phyloP scores from a whole-genome alignment of 1,140 invertebrate species.

The Pseudomyrmex dendroicus region DNA sequence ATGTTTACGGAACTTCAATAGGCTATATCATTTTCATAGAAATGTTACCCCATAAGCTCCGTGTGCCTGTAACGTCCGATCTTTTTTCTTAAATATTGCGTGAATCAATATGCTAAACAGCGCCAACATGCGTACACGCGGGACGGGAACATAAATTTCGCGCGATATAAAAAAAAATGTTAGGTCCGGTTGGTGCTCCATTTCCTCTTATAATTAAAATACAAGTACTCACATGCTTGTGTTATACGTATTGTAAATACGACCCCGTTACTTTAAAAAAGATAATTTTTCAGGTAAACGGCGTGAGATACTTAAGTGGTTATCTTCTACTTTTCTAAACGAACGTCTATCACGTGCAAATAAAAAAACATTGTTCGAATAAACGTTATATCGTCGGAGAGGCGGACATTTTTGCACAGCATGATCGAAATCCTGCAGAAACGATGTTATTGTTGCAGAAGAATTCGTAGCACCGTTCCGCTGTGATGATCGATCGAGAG shows the following conservation, averaged over 20 bases:
- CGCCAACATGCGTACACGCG: neutral
- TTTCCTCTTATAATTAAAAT: constrained; percentile 45
- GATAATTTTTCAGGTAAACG: neutral
- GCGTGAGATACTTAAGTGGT: constrained; percentile 44
- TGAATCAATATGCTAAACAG: constrained; percentile 35
- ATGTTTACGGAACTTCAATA: neutral
- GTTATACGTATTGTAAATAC: constrained; percentile 11
- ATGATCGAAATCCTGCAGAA: constrained; percentile 64
- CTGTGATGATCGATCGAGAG: constrained; percentile 40
- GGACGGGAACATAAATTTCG: constrained; percentile 25
- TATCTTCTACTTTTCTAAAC: neutral
- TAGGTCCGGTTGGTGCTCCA: neutral
- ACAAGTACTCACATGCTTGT: constrained; percentile 16
- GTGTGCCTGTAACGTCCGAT: neutral
- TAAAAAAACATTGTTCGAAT: constrained; percentile 70
- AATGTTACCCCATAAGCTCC: neutral
- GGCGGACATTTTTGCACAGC: constrained; percentile 48
- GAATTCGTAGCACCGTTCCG: constrained; percentile 32
- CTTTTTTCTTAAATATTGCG: constrained; percentile 24
- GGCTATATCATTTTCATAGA: constrained; percentile 8
- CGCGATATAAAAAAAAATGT: constrained; percentile 39
- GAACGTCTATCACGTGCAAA: constrained; percentile 61
- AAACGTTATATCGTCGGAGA: constrained; percentile 68
- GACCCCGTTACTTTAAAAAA: constrained; percentile 42
- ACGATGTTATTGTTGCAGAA: constrained; percentile 48